Conservation (phyloP, 2,113 vertebrate species). For the Cyprinodon brontotheroides region DNA sequence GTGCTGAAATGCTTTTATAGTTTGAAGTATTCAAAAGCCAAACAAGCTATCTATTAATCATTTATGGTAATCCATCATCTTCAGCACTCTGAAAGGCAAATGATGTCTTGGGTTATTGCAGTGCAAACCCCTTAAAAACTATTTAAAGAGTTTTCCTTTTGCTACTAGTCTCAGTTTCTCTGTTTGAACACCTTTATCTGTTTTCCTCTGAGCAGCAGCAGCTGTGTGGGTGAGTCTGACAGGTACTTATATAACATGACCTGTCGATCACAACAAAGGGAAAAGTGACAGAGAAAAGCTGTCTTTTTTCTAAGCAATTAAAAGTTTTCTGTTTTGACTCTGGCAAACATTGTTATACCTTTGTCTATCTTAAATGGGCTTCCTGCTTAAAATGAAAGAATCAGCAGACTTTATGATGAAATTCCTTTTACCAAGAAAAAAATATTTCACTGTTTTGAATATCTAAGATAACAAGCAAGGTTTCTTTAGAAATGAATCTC, state of each 20-base stretch:
- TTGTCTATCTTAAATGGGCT: not conserved
- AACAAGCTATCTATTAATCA: conserved; percentile 55
- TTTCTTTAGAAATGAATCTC: not conserved
- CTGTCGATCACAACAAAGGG: conserved; percentile 51
- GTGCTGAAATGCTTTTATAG: conserved; percentile 35
- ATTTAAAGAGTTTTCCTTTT: conserved; percentile 47
- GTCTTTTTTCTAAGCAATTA: not conserved
- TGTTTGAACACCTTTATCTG: conserved; percentile 26
- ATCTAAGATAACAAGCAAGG: not conserved
- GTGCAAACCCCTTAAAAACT: conserved; percentile 39
- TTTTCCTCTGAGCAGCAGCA: conserved; percentile 40
- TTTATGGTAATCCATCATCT: conserved; percentile 37
- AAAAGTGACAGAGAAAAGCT: conserved; percentile 2
- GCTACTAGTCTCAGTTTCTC: conserved; percentile 5
- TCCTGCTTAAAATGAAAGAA: not conserved
- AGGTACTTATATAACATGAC: conserved; percentile 55
- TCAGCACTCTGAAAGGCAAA: conserved; percentile 2
- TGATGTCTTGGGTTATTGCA: conserved; percentile 4
- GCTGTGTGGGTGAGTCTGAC: conserved; percentile 60
- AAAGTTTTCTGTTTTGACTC: not conserved
- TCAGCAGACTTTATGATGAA: too few species aligned
- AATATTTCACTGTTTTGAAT: not conserved
- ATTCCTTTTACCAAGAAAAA: too few species aligned
- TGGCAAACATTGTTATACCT: not conserved
- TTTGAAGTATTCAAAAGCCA: conserved; percentile 46